Percentiles rank a stretch among this genome's conserved stretches.
Conservation (phyloP, 2,888 invertebrate genomes). For the Drosophila macrothrix region DNA sequence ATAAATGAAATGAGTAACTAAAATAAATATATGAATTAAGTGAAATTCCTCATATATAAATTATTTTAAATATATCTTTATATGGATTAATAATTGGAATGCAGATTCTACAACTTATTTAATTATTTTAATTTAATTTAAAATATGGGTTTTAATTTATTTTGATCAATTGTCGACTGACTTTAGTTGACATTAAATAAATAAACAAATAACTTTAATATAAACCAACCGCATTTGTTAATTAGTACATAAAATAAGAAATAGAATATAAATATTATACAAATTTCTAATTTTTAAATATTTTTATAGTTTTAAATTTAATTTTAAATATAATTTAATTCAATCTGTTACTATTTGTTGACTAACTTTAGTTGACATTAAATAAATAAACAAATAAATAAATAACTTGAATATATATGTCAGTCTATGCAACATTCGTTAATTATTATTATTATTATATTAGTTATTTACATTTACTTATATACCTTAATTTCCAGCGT, state of each 20-base stretch:
- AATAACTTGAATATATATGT: no score
- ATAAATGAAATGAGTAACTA: neutral
- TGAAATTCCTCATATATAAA: neutral
- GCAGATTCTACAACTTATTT: neutral
- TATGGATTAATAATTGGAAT: neutral
- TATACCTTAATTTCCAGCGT: conserved; percentile 90
- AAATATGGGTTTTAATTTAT: neutral
- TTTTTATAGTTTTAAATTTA: no score
- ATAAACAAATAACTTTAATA: neutral
- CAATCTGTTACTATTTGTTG: no score
- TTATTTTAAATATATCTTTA: no score
- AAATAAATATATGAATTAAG: neutral
- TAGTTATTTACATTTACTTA: no score
- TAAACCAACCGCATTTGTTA: neutral
- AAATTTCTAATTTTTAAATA: no score
- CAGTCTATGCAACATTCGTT: neutral
- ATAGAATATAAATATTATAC: no score
- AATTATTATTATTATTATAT: neutral
- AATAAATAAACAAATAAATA: neutral
- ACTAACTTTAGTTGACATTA: no score
- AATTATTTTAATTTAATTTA: neutral
- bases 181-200: no score
- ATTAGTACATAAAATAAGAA: neutral
- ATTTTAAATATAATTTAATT: no score
- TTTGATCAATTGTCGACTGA: neutral